Base-by-base conservation (phyloP, 2,113 vertebrate genomes). In the Ochotona curzoniae region DNA sequence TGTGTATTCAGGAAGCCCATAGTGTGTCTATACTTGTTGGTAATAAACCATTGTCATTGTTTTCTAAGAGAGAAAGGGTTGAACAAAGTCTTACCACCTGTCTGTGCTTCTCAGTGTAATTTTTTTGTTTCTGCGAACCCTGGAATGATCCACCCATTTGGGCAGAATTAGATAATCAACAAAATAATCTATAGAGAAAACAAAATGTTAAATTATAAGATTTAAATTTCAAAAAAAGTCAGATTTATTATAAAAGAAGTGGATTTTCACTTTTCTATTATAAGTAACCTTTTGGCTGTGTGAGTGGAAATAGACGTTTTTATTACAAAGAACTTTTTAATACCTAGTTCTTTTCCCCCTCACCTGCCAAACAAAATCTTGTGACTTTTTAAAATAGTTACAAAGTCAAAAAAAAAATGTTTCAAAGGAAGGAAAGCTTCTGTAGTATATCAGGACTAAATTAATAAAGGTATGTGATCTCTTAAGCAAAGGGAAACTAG, bases 401-500 rank as follows among this genome's bases (percentile, higher is more conserved):
- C 35, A 44, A 91, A 89, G 8, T 26, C 64, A 87, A 12, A 70
- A 82, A 82, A 11, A 8, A 35, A 21, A 38, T 38, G 10, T 44
- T 76, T 90, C 61, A 67, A 63, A 90, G 7, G 32, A 26, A 87
- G 81, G 28, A 78, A 86, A 88, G 25, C 21, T 64, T 86, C 75
- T 76, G 14, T 89, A 87, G 32, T 57, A 9, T 5, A 71, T 93
- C 44, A 94, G 76, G 87, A 78, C 20, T 78, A 26, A 44, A 20
- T 66, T 12, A 89, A 87, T 47, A 70, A 93, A 93, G 67, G 83
- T 71, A 84, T 23, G 4, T 89, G 91, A 81, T 76, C 28, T 86
- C 47, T 82, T 93, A 91, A 71, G 35, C 30, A 89, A 91, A 95
- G n/a, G 84, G 67, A 95, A 95, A 82, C 87, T 93, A 94, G 32